Conservation (phyloP, 1,140 invertebrate genomes). For the Colletes latitarsis region DNA sequence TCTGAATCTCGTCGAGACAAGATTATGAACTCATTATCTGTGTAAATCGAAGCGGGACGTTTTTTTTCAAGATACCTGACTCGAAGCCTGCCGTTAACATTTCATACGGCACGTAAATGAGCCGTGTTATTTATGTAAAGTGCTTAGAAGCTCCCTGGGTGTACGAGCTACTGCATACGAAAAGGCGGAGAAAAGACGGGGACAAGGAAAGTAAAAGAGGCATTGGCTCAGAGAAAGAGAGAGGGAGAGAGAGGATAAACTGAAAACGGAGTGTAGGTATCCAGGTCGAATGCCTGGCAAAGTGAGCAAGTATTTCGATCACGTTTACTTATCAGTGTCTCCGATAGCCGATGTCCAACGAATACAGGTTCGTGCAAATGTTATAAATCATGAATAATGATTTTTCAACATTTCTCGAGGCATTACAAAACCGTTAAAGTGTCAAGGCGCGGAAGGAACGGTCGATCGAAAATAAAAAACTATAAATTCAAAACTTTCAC, state of each 20-base stretch:
- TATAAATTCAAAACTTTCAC: no score
- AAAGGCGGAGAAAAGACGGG: constrained; percentile 13
- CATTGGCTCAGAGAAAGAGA: constrained; percentile 18
- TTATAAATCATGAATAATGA: constrained; percentile 7
- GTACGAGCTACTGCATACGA: background rate
- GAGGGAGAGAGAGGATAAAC: background rate
- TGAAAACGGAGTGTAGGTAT: constrained; percentile 40
- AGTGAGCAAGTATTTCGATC: constrained; percentile 31
- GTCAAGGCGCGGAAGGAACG: no score
- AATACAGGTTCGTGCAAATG: background rate
- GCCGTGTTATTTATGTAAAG: constrained; percentile 34
- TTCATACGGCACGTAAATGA: constrained; percentile 30
- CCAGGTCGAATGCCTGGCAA: constrained; percentile 36
- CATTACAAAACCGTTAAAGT: background rate
- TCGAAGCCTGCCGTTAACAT: constrained; percentile 12
- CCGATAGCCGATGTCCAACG: constrained; percentile 2
- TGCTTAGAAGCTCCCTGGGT: constrained; percentile 20
- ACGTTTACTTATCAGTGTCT: constrained; percentile 30
- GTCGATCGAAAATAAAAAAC: background rate
- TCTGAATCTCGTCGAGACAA: background rate
- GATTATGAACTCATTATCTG: background rate
- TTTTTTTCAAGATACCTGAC: background rate
- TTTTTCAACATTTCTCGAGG: background rate
- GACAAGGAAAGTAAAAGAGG: constrained; percentile 8
- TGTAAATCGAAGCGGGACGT: background rate